Conservation (phyloP, 2,113 vertebrate genomes). For the Nyctibius bracteatus region DNA sequence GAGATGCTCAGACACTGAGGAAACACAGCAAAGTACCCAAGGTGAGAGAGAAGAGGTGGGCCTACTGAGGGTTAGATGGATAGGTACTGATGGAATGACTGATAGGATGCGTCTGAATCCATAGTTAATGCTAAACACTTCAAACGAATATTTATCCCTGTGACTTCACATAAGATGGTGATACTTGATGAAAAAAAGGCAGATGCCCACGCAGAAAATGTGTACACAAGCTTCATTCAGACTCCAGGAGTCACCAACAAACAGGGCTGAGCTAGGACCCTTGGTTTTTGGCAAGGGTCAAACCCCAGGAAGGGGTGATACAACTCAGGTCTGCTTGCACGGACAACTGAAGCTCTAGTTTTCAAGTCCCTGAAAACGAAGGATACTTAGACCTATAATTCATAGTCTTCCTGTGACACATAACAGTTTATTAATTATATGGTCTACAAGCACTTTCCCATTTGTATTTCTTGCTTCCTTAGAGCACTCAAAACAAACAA, state of each 20-base stretch:
- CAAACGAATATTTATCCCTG: neutral
- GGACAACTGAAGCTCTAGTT: neutral
- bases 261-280: neutral
- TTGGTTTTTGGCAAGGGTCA: neutral
- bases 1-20: neutral
- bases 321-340: neutral
- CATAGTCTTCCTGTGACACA: neutral
- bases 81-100: neutral
- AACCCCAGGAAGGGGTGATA: neutral
- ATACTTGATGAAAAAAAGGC: neutral
- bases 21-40: neutral
- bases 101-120: rapidly evolving
- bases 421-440: neutral
- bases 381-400: neutral
- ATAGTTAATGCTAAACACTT: neutral
- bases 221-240: neutral
- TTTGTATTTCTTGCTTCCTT: neutral
- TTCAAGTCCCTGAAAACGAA: neutral
- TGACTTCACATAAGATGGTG: neutral
- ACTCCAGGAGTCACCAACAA: neutral
- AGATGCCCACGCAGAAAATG: neutral
- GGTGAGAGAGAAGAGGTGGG: neutral
- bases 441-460: neutral
- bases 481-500: neutral
- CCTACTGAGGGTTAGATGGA: neutral